Evolutionary conservation across 1,140 invertebrate genomes (phyloP).

Genomic region (Adoxophyes honmai): DNA sequence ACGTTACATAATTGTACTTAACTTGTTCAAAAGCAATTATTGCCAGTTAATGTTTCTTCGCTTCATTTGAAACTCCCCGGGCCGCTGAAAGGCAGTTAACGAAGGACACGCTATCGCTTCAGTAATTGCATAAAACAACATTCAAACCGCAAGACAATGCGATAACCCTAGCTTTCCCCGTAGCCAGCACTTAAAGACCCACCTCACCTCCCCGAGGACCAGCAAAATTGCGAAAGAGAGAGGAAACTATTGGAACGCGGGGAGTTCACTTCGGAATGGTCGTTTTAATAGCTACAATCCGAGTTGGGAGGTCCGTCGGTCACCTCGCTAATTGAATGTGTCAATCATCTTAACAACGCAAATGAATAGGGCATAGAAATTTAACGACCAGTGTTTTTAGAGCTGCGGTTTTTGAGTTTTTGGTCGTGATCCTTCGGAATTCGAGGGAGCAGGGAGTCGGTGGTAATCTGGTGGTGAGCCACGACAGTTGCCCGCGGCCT

Average conservation of each 20-base stretch:
- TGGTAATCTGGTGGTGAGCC: slow-evolving; percentile 32
- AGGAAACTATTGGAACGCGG: neutral
- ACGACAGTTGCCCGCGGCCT: slow-evolving; percentile 50
- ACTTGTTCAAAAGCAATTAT: neutral
- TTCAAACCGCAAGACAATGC: slow-evolving; percentile 56
- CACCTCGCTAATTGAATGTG: slow-evolving; percentile 77
- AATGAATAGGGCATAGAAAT: slow-evolving; percentile 72
- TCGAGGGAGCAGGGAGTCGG: slow-evolving; percentile 27
- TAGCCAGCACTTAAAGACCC: slow-evolving; percentile 37
- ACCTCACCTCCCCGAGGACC: slow-evolving; percentile 12
- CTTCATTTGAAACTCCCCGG: slow-evolving; percentile 11
- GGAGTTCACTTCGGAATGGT: slow-evolving; percentile 37
- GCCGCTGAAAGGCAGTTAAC: slow-evolving; percentile 66
- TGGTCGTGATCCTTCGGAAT: slow-evolving; percentile 19
- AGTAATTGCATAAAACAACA: slow-evolving; percentile 73
- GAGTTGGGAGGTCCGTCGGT: slow-evolving; percentile 75
- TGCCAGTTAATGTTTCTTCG: neutral
- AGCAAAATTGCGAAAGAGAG: neutral
- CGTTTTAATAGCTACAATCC: slow-evolving; percentile 53
- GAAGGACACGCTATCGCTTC: slow-evolving; percentile 61
- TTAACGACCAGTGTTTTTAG: slow-evolving; percentile 47
- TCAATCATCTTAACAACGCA: slow-evolving; percentile 78
- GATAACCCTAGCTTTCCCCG: slow-evolving; percentile 41
- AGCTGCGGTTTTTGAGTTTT: slow-evolving; percentile 35
- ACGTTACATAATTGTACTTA: neutral